Evolutionary conservation across 2,888 invertebrate species (phyloP), one percentile per base, ranked within the genome.

Genomic region (Rutpela maculata): DNA sequence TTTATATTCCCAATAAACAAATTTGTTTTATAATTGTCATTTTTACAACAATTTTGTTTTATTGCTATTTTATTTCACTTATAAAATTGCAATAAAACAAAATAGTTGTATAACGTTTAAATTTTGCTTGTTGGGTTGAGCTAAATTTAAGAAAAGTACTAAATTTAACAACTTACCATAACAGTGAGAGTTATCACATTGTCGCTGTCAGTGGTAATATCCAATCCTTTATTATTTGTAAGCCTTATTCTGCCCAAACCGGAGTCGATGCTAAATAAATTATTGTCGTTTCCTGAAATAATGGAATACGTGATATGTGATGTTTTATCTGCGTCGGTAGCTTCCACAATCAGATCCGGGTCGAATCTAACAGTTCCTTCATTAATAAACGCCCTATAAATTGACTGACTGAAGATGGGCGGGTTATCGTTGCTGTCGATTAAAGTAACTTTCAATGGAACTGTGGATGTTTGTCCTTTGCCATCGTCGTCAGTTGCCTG

Each of bases 391-490:
- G 95, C 95, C 31, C 93, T 93, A 90, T 97, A 97, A 60, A 94
- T 91, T 0, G 93, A 91, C 75, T 95, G 95, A 56, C 93, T 91
- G 89, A 98, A 98, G 17, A 93, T 92, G 0, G 98, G 98, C 0
- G 96, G 93, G 87, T 97, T 97, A 90, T 98, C 98, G 88, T 98
- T 98, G 76, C 95, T 95, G 88, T 98, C 98, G 0, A 92, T 92
- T 0, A 98, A 91, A 0, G 94, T 92, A 74, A 98, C 94, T 82
- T 95, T 94, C 1, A 98, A 90, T 0, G 96, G 94, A 0, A 96
- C 95, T 35, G 95, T 94, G 0, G 95, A 93, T 59, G 93, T 94
- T 86, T 95, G 95, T 0, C 96, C 97, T 18, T 92, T 91, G 0
- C 97, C 97, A 79, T 95, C 93, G 85, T 96, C 94, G 83, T 98